Evolutionary conservation across 1,140 invertebrate species (phyloP), one percentile per base, ranked within the genome.

Genomic region (Arion vulgaris): DNA sequence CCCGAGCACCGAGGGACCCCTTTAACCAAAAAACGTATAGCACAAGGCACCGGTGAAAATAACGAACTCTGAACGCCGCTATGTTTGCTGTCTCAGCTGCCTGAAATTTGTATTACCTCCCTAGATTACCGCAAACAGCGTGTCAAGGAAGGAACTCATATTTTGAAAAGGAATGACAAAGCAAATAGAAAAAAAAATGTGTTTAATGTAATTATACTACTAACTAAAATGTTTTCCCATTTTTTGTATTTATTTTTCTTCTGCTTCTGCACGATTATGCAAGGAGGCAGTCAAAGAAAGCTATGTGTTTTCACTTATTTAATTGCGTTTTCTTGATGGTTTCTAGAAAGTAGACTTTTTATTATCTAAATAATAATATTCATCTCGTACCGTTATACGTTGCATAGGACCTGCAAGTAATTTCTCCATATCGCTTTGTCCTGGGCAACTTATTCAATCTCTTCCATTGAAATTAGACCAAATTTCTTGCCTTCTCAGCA

Each of bases 51-150:
- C 5, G 57, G 26, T 62, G 57, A 62, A 62, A 62, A 62, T 62
- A n/a, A 62, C 13, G 26, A n/a, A n/a, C 13, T 7, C 4, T 19
- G 57, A 62, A n/a, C 13, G 57, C 57, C 57, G 26, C 5, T 13
- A n/a, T 62, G 57, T 62, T 62, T 62, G 57, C 57, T 62, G 26
- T 62, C 57, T 15, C 57, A 62, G 57, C 57, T 62, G 57, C 57
- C 26, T 5, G 57, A 62, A 62, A 62, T 62, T 62, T 62, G 57
- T n/a, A 15, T 15, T 62, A 19, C 57, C 26, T 23, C 57, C 57
- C 57, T 62, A 62, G 57, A 13, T 62, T 62, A 62, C 57, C 57
- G 57, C 57, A n/a, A 62, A 62, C 57, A n/a, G 57, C 57, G 57
- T 62, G 57, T 62, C 57, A 62, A 23, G 57, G 57, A 62, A 62